Evolutionary conservation across 53 echinoderm and acorn worm genomes (phyloP), one percentile per base, ranked within the genome.

Genomic region (Antedon mediterranea): DNA sequence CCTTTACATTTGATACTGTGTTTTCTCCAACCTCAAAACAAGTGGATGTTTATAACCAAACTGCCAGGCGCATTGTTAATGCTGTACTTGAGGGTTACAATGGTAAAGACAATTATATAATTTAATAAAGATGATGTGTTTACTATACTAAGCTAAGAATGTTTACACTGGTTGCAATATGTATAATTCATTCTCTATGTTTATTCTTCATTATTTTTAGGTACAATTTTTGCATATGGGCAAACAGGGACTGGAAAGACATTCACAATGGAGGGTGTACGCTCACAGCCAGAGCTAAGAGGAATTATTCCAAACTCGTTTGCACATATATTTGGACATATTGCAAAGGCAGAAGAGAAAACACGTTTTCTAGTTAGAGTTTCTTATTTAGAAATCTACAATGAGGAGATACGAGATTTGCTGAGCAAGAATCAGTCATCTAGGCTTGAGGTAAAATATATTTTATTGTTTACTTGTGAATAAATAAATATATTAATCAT

Each of bases 211-310:
- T n/a, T 37, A 6, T 37, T 37, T 6, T 6, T 79, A 94, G 95
- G 95, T n/a, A 94, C 95, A n/a, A 94, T 94, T 70, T 95, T 95
- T 92, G 97, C 97, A 7, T 95, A 95, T 76, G 97, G 97, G 5
- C 97, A 95, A 82, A 95, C 97, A 7, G 97, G 97, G 5, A 95
- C 97, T 0, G 97, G 97, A 4, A 95, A 95, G 77, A 95, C 97
- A 28, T 95, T 86, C 33, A 95, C 97, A 29, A 95, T 95, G 97
- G 97, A 95, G 77, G 97, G 91, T 34, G 89, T 95, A 3, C 78
- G 97, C 43, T 76, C 87, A 29, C 91, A 92, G 43, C 97, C 92
- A 43, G 92, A 92, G 73, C 78, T 95, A 28, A 78, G 92, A 33
- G 97, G 97, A n/a, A 95, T 95, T 80, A 95, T 95, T 28, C 97